phyloP scores from a whole-genome alignment of 2,888 invertebrate genomes.

The Phlogophora meticulosa region DNA sequence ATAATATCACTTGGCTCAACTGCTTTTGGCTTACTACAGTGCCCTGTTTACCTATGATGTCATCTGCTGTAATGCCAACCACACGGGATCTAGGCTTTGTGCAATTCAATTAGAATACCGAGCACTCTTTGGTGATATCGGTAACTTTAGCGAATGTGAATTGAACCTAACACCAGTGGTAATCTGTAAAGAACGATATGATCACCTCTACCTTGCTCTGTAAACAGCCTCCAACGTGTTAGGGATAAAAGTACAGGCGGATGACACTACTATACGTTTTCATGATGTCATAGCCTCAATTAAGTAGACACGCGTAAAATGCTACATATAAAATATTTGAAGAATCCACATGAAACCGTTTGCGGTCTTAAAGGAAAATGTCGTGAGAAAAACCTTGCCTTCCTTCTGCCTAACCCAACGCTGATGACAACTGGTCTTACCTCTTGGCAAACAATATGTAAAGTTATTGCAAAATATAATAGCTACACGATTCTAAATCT shows the following conservation, averaged over 20 bases:
- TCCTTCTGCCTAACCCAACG: not conserved
- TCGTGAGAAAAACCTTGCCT: slow-evolving; percentile 50
- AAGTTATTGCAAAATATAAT: slow-evolving; percentile 37
- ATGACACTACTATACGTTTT: not conserved
- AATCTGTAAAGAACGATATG: not conserved
- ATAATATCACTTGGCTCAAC: slow-evolving; percentile 17
- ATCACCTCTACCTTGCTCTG: not conserved
- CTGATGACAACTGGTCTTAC: slow-evolving; percentile 9
- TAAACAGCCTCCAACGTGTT: not conserved
- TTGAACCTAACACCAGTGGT: not conserved
- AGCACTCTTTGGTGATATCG: not conserved
- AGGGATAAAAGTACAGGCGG: not conserved
- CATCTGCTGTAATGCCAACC: slow-evolving; percentile 22
- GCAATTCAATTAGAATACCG: slow-evolving; percentile 44
- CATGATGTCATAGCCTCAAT: slow-evolving; percentile 32
- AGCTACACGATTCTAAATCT: slow-evolving; percentile 37
- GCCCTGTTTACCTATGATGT: slow-evolving; percentile 40
- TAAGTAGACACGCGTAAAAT: slow-evolving; percentile 14
- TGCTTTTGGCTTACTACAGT: slow-evolving; percentile 41
- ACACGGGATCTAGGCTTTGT: slow-evolving; percentile 36
- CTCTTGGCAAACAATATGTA: slow-evolving; percentile 14
- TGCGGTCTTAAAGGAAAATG: slow-evolving; percentile 42
- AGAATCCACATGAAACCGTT: slow-evolving; percentile 26
- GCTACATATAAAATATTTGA: slow-evolving; percentile 30
- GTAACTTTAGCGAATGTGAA: not conserved